phyloP scores from a whole-genome alignment of 2,797 vertebrate species.

The Lacerta bilineata region DNA sequence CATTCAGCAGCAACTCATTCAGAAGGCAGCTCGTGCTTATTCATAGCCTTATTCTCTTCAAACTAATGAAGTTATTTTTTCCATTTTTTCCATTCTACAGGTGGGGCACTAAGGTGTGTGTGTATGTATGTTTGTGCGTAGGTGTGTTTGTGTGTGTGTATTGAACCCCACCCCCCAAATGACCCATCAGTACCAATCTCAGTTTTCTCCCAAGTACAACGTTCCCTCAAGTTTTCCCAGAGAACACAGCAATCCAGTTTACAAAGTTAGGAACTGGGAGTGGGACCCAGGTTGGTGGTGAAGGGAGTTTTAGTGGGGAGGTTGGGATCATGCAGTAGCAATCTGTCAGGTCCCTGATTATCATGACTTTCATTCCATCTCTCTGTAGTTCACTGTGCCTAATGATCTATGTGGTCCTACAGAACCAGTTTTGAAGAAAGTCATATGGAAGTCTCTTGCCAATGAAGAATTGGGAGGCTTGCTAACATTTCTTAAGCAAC shows the following conservation, averaged over 20 bases:
- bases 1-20: neutral
- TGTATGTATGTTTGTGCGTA: too few species aligned
- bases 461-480: neutral
- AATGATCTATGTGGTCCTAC: neutral
- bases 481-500: neutral
- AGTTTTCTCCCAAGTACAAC: neutral
- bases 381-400: neutral
- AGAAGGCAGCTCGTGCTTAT: neutral
- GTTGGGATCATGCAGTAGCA: too few species aligned
- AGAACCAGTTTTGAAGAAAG: neutral
- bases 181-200: neutral
- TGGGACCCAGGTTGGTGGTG: too few species aligned
- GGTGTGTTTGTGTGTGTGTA: too few species aligned
- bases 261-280: neutral
- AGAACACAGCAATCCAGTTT: neutral
- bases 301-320: too few species aligned
- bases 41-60: neutral
- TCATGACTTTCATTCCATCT: neutral
- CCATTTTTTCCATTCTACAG: neutral
- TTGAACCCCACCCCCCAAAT: neutral
- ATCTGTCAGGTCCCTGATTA: too few species aligned
- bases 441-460: neutral
- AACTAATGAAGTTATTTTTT: neutral
- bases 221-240: neutral
- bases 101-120: neutral